These are phyloP conservation scores for Melieria omissa DNA, from an alignment of 2,888 invertebrate genomes.

Conservation along the genomic window DNA sequence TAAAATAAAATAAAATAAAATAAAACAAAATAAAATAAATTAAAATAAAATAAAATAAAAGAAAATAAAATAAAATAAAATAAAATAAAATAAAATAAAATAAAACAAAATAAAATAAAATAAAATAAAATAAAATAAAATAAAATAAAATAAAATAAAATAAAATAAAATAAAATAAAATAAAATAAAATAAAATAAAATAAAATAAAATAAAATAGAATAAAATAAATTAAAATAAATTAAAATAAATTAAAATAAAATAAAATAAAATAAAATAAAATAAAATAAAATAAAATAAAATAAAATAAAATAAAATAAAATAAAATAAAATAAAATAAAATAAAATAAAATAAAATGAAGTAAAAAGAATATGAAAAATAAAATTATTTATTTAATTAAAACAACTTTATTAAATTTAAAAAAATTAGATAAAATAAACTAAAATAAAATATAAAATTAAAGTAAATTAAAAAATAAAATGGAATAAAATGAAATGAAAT, in stretches of 20 bases:
- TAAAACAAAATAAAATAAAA: conserved; percentile 26
- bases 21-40: conserved; percentile 25
- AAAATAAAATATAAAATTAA: conserved; percentile 35
- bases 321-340: conserved; percentile 11
- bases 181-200: conserved; percentile 31
- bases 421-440: conserved; percentile 24
- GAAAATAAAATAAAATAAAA: conserved; percentile 14
- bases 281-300: conserved; percentile 33
- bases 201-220: conserved; percentile 17
- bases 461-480: conserved; percentile 28
- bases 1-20: conserved; percentile 24
- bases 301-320: conserved; percentile 7
- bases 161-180: conserved; percentile 32
- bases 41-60: neutral
- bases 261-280: conserved; percentile 24
- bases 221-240: conserved; percentile 25
- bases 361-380: neutral
- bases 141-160: conserved; percentile 37
- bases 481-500: conserved; percentile 17
- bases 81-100: conserved; percentile 18
- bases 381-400: no score
- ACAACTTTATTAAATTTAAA: conserved; percentile 21
- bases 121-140: conserved; percentile 27
- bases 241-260: conserved; percentile 34
- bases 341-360: neutral